Base-by-base conservation (phyloP, 2,113 vertebrate genomes). In the Salvelinus namaycush region DNA sequence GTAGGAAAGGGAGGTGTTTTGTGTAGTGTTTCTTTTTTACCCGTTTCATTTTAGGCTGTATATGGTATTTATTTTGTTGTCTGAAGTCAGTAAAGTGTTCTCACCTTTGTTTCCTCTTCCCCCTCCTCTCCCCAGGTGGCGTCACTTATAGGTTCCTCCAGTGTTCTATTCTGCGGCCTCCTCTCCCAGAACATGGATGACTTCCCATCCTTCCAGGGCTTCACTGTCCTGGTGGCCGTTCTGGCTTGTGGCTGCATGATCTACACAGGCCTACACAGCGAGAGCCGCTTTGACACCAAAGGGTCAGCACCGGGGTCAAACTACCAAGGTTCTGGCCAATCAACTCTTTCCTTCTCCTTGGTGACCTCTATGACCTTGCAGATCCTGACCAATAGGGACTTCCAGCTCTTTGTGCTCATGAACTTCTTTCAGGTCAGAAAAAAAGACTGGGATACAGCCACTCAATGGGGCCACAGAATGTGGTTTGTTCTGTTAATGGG, bases 371-470 rank as follows among this genome's bases (percentile, higher is more conserved):
- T 95, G 82, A 95, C 88, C 26, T 94, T 92, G 87, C 93, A 96
- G 87, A 95, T 97, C 69, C 44, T 97, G 70, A 87, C 85, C 49
- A 94, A 97, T 81, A 93, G 89, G 70, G 95, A 97, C 83, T 96
- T 98, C 3, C 65, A 92, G 2, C 68, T 94, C 72, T 97, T 99
- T 78, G 94, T 98, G 22, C 54, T 91, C 0, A 95, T 96, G 95
- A 98, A 96, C 92, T 97, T 97, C 84, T 96, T 94, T 83, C 95
- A 97, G 90, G 94, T 96, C 76, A 16, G 51, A 54, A 18, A n/a
- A n/a, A 54, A 18, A 54, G 12, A 54, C 39, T 11, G 9, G 39
- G 39, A 11, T 44, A 44, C 39, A 54, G 16, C 51, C 16, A 14
- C 51, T 54, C 1, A 18, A 18, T 54, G 14, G 14, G 51, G 51